phyloP scores from a whole-genome alignment of 1,140 invertebrate genomes.

The Copidosoma floridanum region DNA sequence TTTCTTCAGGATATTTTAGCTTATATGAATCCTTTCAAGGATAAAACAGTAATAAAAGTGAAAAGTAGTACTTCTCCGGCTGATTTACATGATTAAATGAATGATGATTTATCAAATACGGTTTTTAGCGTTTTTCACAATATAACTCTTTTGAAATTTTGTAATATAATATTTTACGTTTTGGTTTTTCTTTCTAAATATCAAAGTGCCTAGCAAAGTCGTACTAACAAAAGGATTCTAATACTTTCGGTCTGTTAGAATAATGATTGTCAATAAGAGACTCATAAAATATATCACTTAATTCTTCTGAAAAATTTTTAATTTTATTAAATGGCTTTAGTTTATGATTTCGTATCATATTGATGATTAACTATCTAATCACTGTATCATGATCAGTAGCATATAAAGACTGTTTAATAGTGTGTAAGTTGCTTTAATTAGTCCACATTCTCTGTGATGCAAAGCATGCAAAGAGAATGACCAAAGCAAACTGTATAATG shows the following conservation, averaged over 20 bases:
- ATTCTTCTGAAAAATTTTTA: constrained; percentile 28
- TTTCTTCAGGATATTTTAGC: constrained; percentile 19
- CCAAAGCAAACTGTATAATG: not conserved
- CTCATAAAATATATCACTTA: constrained; percentile 35
- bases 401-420: constrained; percentile 5
- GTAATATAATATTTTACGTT: constrained; percentile 5
- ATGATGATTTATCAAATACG: constrained; percentile 34
- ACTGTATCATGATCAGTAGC: constrained; percentile 25
- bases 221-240: constrained; percentile 29
- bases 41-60: constrained; percentile 30
- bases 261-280: constrained; percentile 35
- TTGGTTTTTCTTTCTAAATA: constrained; percentile 24
- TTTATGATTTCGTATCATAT: constrained; percentile 26
- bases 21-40: constrained; percentile 29
- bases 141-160: constrained; percentile 12
- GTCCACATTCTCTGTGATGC: constrained; percentile 10
- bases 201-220: constrained; percentile 32
- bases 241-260: constrained; percentile 30
- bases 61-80: constrained; percentile 29
- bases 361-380: constrained; percentile 33
- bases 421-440: not conserved
- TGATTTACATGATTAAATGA: constrained; percentile 27
- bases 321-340: constrained; percentile 30
- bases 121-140: constrained; percentile 28
- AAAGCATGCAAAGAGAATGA: not conserved